Evolutionary conservation across 2,888 invertebrate species (phyloP).

Genomic region (Epistrophe grossulariae): DNA sequence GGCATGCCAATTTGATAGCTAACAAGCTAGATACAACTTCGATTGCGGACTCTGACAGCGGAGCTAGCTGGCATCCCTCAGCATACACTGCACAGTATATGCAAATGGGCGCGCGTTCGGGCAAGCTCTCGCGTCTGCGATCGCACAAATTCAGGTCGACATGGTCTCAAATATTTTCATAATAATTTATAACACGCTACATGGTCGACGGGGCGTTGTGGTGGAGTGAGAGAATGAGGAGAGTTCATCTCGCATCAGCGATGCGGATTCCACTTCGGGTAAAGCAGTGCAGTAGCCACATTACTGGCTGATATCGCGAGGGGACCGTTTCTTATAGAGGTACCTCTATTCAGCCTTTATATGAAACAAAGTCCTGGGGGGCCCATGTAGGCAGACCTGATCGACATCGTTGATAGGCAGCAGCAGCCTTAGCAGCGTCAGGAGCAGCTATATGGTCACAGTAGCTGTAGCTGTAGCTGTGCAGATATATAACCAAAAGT

Average conservation of each 20-base stretch:
- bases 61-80: slow-evolving; percentile 31
- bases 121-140: slow-evolving; percentile 39
- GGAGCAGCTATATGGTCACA: slow-evolving; percentile 13
- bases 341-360: slow-evolving; percentile 37
- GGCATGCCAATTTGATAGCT: slow-evolving; percentile 76
- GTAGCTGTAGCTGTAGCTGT: slow-evolving; percentile 44
- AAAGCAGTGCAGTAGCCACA: slow-evolving; percentile 68
- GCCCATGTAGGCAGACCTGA: slow-evolving; percentile 74
- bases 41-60: slow-evolving; percentile 72
- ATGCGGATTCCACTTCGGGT: slow-evolving; percentile 35
- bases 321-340: slow-evolving; percentile 9
- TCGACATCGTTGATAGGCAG: slow-evolving; percentile 75
- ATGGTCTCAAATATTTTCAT: slow-evolving; percentile 76
- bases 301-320: slow-evolving; percentile 49
- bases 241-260: slow-evolving; percentile 59
- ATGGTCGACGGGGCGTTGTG: neutral
- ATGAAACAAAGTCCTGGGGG: slow-evolving; percentile 69
- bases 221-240: slow-evolving; percentile 30
- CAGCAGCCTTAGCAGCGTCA: slow-evolving; percentile 9
- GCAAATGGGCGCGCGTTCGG: slow-evolving; percentile 63
- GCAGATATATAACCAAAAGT: slow-evolving; percentile 48
- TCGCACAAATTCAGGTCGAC: slow-evolving; percentile 73
- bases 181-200: slow-evolving; percentile 74
- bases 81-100: slow-evolving; percentile 43
- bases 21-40: slow-evolving; percentile 74